Evolutionary conservation across 2,113 vertebrate genomes (phyloP), one percentile per base, ranked within the genome.

Genomic region (Euleptes europaea): DNA sequence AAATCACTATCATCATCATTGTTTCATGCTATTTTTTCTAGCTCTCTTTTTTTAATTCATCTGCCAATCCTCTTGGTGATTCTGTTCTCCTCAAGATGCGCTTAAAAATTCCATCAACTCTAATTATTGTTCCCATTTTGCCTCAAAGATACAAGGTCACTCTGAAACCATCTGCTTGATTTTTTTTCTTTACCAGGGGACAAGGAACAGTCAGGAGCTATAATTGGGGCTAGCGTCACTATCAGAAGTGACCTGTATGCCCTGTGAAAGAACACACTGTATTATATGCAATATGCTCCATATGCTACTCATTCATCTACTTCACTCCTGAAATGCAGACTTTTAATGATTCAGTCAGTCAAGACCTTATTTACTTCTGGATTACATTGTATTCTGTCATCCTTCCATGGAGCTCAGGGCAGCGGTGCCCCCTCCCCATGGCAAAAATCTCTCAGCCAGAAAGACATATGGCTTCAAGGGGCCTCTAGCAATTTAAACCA

Each of bases 141-240:
- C 78, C 88, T 88, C 90, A 90, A 93, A 94, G 88, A 91, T 74
- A 73, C 80, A 92, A 91, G 71, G 51, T 76, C 76, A 89, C 73
- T 92, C 86, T 93, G 92, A 91, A 93, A 82, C 90, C 85, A 91
- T 91, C 85, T 93, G 89, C 85, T 88, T 86, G 74, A 78, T 82
- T 87, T 88, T 82, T 80, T 35, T 9, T 83, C 72, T 84, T 60
- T 23, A 23, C 57, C 57, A 84, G 54, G 42, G 90, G 86, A 90
- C 84, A 85, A 88, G 6, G 85, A 92, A 80, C 85, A 87, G 84
- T 91, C 84, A 89, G 87, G 38, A 86, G 87, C 49, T 88, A 69
- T 80, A 66, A 66, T 44, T 80, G 63, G 28, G 60, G 84, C 71
- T 85, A 33, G 0, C 86, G 84, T 83, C 87, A 88, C 84, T 87